Evolutionary conservation across 2,888 invertebrate species (phyloP).

Genomic region (Dasypolia templi): DNA sequence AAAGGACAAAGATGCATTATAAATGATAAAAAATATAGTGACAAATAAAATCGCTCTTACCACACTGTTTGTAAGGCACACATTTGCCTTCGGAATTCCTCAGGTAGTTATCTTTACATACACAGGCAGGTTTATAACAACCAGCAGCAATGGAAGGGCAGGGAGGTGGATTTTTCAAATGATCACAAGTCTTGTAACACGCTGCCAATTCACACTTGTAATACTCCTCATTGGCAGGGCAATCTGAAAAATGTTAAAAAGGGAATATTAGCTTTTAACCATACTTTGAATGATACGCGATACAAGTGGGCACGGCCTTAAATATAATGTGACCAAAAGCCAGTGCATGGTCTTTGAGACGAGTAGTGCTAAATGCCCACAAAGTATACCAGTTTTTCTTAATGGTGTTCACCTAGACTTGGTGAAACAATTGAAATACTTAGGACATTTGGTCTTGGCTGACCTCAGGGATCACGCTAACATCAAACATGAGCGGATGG

Average conservation of each 20-base stretch:
- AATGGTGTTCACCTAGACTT: no score
- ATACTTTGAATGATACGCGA: neutral
- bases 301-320: no score
- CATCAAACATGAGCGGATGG: no score
- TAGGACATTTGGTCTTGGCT: no score
- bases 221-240: conserved; percentile 40
- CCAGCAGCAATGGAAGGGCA: conserved; percentile 26
- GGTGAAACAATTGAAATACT: no score
- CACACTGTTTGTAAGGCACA: conserved; percentile 38
- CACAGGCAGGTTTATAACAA: conserved; percentile 35
- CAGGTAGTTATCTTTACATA: conserved; percentile 17
- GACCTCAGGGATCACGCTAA: no score
- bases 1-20: no score
- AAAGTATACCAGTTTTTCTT: no score
- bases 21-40: neutral
- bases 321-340: no score
- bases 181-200: conserved; percentile 44
- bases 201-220: conserved; percentile 44
- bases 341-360: no score
- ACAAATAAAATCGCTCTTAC: conserved; percentile 43
- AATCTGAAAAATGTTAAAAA: conserved; percentile 49
- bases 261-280: neutral
- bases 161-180: conserved; percentile 14
- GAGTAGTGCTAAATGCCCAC: no score
- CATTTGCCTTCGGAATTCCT: conserved; percentile 43